Evolutionary conservation across 1,140 invertebrate genomes (phyloP), one percentile per base, ranked within the genome.

Genomic region (Spodoptera frugiperda): DNA sequence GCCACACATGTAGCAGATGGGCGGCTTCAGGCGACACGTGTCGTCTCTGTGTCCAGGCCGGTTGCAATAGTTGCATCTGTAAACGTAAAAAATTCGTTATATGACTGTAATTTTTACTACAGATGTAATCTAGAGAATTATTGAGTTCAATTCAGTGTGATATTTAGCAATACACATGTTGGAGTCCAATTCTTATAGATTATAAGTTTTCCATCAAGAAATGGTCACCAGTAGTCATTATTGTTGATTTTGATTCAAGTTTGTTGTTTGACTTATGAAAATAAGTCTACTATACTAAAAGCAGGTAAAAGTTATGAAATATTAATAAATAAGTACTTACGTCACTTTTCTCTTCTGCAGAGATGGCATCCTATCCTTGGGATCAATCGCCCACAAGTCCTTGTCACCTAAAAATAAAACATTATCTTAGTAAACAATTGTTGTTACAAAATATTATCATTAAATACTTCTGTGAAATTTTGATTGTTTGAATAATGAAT

Each of bases 1-100:
- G 49, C 96, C 96, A 80, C 96, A 97, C 86, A 96, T 95, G 72
- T 92, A 90, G 86, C 96, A 97, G 44, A 94, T 84, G 2, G 92
- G 78, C 3, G 89, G 82, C 80, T 94, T 95, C 12, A 88, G 89
- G 2, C 90, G 88, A 76, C 94, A 95, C 14, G 87, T 89, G 76
- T 96, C 94, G 2, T 95, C 95, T 1, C 94, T 82, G 76, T 95
- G 95, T 0, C 95, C 95, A 53, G 95, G 94, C 55, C 95, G 94
- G 73, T 91, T 94, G 85, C 96, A 97, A 77, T 94, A 95, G 33
- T 84, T 92, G 82, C 95, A 96, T 53, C 95, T 95, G 81, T 14
- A 86, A 85, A 11, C 6, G 44, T 48, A 46, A 49, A 21, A 80
- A 10, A 61, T 65, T 46, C 21, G 21, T 25, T 68, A 55, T 55